Base-by-base conservation (phyloP, 2,113 vertebrate genomes). In the Clarias batrachus region DNA sequence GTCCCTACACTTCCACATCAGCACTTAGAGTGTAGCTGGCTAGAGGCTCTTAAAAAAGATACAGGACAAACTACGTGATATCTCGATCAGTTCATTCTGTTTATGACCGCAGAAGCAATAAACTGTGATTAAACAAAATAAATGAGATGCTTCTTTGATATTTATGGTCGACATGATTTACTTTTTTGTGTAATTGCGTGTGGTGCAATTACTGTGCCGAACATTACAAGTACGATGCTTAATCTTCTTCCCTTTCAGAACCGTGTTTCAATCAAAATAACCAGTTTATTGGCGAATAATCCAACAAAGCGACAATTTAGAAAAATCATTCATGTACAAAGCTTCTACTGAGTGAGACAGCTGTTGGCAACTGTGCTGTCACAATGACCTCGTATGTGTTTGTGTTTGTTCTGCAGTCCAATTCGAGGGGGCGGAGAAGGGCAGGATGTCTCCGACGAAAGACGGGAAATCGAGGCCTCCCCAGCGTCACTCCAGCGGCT, bases 381-480 rank as follows among this genome's bases (percentile, higher is more conserved):
- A 11, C 33, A 9, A 81, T 86, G 19, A 79, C 79, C 14, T 80
- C n/a, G n/a, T 19, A 0, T 79, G 21, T 84, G 13, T 87, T 66
- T 85, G 25, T 87, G 57, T 87, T 48, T 59, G 68, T 30, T 89
- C 90, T 92, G 90, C 94, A 99, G 97, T 97, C 89, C 97, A 97
- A 19, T 95, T 96, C 27, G 98, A 99, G 82, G 95, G 94, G 14
- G 92, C 94, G 70, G 97, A 97, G 16, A 97, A 97, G 1, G 93
- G 94, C 88, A 93, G 92, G 89, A 95, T 96, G 91, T 98, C 97
- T 0, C 97, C 97, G 19, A 94, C 96, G 91, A 96, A 93, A 91
- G 97, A 99, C 25, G 95, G 96, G 70, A 98, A 97, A 92, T 92
- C 90, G 56, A 96, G 96, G 21, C 94, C 96, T 3, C 94, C 93